Conservation (phyloP, 2,113 vertebrate genomes). For the Neogobius melanostomus region DNA sequence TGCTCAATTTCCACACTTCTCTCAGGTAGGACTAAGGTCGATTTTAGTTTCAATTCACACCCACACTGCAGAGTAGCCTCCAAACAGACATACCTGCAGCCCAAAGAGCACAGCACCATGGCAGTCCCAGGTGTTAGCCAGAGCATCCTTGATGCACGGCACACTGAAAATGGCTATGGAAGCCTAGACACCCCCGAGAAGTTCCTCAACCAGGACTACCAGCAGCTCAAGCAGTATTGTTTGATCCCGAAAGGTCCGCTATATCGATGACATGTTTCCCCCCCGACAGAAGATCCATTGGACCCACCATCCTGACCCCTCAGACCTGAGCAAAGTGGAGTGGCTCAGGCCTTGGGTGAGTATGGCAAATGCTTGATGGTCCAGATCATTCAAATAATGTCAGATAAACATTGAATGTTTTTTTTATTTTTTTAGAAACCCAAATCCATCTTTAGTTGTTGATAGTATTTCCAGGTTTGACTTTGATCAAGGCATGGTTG, state of each 20-base stretch:
- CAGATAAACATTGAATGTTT: not conserved
- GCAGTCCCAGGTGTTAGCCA: constrained; percentile 60
- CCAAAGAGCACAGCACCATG: constrained; percentile 35
- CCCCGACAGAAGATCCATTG: constrained; percentile 67
- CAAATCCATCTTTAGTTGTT: constrained; percentile 47
- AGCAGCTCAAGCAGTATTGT: constrained; percentile 44
- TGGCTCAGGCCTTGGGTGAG: constrained; percentile 61
- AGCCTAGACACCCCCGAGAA: constrained; percentile 40
- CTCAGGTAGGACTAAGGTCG: constrained; percentile 11
- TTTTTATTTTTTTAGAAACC: constrained; percentile 48
- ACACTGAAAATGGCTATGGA: constrained; percentile 37
- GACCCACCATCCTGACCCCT: constrained; percentile 34
- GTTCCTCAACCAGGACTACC: constrained; percentile 58
- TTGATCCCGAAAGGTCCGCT: constrained; percentile 35
- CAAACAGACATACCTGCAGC: not conserved
- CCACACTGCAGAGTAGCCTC: not conserved
- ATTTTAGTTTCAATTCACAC: not conserved
- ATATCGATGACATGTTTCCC: constrained; percentile 68
- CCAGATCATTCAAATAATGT: not conserved
- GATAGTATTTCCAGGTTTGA: constrained; percentile 70
- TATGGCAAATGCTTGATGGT: not conserved
- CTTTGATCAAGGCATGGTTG: constrained; percentile 65
- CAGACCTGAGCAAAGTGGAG: not conserved
- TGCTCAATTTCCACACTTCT: not conserved
- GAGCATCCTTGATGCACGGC: constrained; percentile 49